Percentiles rank a stretch among this genome's conserved stretches.
Evolutionary conservation across 2,888 invertebrate genomes (phyloP).

Genomic region (Amphipyra berbera): DNA sequence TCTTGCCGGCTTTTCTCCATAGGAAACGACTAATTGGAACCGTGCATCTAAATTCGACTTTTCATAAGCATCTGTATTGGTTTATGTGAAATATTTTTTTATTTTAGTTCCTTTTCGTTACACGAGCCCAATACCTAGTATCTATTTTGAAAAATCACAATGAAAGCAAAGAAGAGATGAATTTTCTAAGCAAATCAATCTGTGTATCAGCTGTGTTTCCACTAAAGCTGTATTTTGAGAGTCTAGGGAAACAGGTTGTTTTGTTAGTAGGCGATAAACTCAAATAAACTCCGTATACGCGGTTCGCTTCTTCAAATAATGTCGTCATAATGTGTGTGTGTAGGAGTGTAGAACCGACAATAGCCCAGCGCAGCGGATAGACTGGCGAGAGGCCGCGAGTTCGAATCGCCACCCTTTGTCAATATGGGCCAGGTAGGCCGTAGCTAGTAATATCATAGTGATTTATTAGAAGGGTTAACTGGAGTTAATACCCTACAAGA

Average conservation of each 20-base stretch:
- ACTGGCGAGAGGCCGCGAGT: constrained; percentile 11
- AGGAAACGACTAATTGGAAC: no score
- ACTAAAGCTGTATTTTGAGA: constrained; percentile 17
- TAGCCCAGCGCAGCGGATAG: constrained; percentile 8
- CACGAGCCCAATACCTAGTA: no score
- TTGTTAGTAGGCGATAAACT: constrained; percentile 17
- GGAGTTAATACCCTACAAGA: no score
- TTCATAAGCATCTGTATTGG: no score
- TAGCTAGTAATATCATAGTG: no score
- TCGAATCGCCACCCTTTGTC: neutral
- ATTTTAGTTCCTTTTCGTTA: no score
- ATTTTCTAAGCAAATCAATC: neutral
- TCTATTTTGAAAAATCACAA: neutral
- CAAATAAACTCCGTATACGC: constrained; percentile 2
- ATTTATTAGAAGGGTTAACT: no score
- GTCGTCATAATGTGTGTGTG: neutral
- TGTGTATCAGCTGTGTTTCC: neutral
- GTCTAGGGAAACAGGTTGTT: constrained; percentile 14
- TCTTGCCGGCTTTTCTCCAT: no score
- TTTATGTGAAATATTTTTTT: no score
- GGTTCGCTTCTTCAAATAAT: constrained; percentile 22
- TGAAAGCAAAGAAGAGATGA: no score
- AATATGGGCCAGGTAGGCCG: no score
- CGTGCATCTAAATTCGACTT: no score
- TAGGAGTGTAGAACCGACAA: constrained; percentile 4